These are phyloP conservation scores for Henicopernis longicauda DNA, from an alignment of 2,113 vertebrate species.

Conservation along the genomic window DNA sequence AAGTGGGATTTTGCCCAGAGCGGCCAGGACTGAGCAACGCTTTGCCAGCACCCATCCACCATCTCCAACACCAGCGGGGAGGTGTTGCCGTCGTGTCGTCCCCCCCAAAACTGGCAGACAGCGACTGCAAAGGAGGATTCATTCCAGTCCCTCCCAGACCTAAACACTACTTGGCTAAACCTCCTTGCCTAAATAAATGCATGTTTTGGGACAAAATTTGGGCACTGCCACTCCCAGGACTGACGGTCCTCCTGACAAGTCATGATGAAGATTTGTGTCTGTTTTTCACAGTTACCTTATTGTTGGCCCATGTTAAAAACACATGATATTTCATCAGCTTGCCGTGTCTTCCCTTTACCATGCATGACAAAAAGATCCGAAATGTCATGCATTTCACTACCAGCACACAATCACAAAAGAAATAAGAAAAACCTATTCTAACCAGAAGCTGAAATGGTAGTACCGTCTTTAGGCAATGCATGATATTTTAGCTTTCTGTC, in stretches of 20 bases:
- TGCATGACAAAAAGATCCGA: neutral
- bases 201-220: neutral
- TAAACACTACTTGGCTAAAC: neutral
- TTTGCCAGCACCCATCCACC: neutral
- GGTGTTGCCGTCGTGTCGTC: accelerated
- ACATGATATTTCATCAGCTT: neutral
- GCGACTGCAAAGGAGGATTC: neutral
- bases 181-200: neutral
- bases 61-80: neutral
- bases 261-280: neutral
- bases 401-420: slow-evolving; percentile 16
- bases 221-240: neutral
- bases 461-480: slow-evolving; percentile 54
- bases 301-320: neutral
- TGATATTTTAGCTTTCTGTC: slow-evolving; percentile 74
- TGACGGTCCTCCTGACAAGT: neutral
- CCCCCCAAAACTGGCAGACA: neutral
- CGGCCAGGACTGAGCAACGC: neutral
- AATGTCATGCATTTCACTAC: slow-evolving; percentile 3
- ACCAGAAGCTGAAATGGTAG: neutral
- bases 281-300: neutral
- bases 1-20: neutral
- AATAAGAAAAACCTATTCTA: slow-evolving; percentile 20
- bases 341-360: neutral
- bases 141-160: neutral